A percentile compares a stretch with the other conserved stretches of the same genome.
These are phyloP conservation scores for Isotomurus palustris DNA, from an alignment of 2,888 invertebrate genomes.

Conservation along the genomic window DNA sequence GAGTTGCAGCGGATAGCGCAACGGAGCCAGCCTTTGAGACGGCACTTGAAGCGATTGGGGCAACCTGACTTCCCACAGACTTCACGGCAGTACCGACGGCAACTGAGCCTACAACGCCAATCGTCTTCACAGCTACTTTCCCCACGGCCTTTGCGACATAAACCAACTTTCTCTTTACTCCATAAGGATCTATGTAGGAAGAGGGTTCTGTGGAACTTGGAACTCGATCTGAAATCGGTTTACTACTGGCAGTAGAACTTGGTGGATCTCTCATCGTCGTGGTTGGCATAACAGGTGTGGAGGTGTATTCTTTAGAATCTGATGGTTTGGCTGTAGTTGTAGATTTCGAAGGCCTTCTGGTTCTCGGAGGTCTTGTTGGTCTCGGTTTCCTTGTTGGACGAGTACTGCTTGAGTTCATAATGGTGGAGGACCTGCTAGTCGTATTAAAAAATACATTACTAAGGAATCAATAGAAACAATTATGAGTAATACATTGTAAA, in stretches of 20 bases:
- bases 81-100: background rate
- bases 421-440: background rate
- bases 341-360: background rate
- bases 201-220: background rate
- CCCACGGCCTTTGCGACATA: background rate
- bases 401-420: background rate
- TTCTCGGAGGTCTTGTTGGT: background rate
- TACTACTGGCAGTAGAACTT: background rate
- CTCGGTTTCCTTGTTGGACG: background rate
- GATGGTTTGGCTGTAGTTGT: background rate
- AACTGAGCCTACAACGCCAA: background rate
- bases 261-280: background rate
- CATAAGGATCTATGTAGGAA: background rate
- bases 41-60: background rate
- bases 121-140: background rate
- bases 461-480: too few relatives aligned
- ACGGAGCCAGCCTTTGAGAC: background rate
- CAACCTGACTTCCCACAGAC: background rate
- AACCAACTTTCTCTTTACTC: constrained; percentile 1
- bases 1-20: background rate
- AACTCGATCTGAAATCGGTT: background rate
- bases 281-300: background rate
- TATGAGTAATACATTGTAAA: too few relatives aligned
- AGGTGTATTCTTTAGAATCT: background rate
- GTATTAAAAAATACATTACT: too few relatives aligned